Percentiles rank a stretch among this genome's conserved stretches.
These are phyloP conservation scores for Holocentrus rufus DNA, from an alignment of 2,797 vertebrate genomes.

Conservation along the genomic window DNA sequence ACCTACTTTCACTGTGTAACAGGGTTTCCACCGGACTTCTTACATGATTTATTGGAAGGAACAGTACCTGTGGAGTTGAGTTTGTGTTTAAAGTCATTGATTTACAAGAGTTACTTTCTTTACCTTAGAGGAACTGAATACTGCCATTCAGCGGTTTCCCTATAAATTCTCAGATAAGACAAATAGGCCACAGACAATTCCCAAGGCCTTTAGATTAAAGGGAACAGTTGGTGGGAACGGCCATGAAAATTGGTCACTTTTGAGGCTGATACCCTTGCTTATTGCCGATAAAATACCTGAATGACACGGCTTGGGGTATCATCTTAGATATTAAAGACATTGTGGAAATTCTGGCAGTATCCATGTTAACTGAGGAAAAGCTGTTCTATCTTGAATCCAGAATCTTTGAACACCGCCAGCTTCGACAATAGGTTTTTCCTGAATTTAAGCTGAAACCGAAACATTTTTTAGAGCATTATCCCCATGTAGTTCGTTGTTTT, in stretches of 20 bases:
- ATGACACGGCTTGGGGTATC: neutral
- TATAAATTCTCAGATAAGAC: no score
- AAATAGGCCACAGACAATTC: neutral
- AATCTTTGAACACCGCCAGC: constrained; percentile 28
- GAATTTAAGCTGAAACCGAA: constrained; percentile 27
- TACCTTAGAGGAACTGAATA: neutral
- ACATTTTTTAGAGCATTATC: constrained; percentile 31
- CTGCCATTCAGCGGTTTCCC: neutral
- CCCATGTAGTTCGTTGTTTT: constrained; percentile 39
- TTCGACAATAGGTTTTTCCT: constrained; percentile 30
- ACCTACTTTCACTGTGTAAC: constrained; percentile 29
- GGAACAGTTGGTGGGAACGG: neutral
- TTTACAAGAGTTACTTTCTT: neutral
- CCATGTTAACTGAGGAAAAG: neutral
- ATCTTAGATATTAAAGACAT: constrained; percentile 2
- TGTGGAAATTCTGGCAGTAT: constrained; percentile 23
- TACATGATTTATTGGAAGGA: constrained; percentile 30
- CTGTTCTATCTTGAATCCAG: constrained; percentile 5
- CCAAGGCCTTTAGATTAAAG: neutral
- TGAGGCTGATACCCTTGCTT: constrained; percentile 10
- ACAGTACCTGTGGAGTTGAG: constrained; percentile 32
- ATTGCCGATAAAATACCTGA: constrained; percentile 24
- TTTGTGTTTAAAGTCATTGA: constrained; percentile 1
- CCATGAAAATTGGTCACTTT: constrained; percentile 6
- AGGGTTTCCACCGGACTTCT: constrained; percentile 33